These are phyloP conservation scores for Rhopalosiphum padi DNA, from an alignment of 1,140 invertebrate genomes.

Conservation along the genomic window DNA sequence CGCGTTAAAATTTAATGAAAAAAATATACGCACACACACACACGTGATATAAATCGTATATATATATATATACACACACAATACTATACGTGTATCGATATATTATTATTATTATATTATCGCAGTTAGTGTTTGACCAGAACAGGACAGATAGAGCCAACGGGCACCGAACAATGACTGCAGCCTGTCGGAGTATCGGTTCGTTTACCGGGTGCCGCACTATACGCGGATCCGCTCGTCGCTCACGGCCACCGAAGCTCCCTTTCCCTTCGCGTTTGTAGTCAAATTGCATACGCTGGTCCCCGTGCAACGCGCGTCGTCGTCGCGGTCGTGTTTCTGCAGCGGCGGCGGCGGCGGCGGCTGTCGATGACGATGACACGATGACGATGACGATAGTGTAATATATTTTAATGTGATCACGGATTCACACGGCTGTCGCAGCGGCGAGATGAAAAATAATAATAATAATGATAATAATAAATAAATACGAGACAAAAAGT, in stretches of 20 bases:
- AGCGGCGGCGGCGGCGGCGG: too few species aligned
- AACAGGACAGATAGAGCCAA: constrained; percentile 26
- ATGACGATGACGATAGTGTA: too few species aligned
- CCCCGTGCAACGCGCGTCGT: not conserved
- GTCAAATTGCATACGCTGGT: constrained; percentile 36
- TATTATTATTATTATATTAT: too few species aligned
- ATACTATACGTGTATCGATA: too few species aligned
- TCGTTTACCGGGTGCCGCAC: constrained; percentile 20
- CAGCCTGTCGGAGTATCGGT: not conserved
- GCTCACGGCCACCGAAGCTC: constrained; percentile 25
- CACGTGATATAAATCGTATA: not conserved
- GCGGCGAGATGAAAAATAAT: not conserved
- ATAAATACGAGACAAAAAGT: not conserved
- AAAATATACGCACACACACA: not conserved
- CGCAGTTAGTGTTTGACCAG: not conserved
- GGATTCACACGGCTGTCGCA: not conserved
- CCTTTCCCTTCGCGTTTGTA: not conserved
- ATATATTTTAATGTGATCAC: not conserved
- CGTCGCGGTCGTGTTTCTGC: not conserved
- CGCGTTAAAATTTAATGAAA: not conserved
- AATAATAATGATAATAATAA: not conserved
- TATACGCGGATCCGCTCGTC: not conserved
- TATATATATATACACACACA: not conserved
- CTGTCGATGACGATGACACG: not conserved
- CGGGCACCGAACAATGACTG: constrained; percentile 54